These are phyloP conservation scores for Glandiceps talaboti DNA, from an alignment of 53 echinoderm and acorn worm genomes.

Conservation along the genomic window DNA sequence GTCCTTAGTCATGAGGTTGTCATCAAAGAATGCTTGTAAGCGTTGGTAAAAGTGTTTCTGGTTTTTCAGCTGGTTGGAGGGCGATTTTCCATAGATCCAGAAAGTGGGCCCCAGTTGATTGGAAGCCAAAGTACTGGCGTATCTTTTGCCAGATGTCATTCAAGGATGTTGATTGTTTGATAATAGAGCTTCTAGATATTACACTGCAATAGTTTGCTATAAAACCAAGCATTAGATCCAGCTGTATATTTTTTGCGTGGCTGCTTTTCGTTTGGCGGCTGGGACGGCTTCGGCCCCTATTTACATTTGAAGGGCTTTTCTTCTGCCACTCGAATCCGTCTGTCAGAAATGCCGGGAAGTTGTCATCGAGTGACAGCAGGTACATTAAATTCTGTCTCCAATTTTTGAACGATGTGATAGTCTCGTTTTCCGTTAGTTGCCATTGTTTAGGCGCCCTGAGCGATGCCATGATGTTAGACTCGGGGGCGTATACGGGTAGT, in stretches of 20 bases:
- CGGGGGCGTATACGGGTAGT: too few relatives aligned
- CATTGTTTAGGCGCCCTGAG: conserved; percentile 37
- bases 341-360: conserved; percentile 1
- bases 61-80: too few relatives aligned
- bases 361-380: too few relatives aligned
- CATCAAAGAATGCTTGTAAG: conserved; percentile 9
- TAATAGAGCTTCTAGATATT: conserved; percentile 23
- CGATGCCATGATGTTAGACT: conserved; percentile 13
- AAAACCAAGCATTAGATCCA: conserved; percentile 31
- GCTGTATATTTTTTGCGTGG: conserved; percentile 14
- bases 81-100: too few relatives aligned
- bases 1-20: background rate
- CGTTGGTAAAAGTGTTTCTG: conserved; percentile 32
- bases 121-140: conserved; percentile 24
- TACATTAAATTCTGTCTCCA: conserved; percentile 33
- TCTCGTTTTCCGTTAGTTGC: conserved; percentile 21
- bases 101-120: conserved; percentile 7
- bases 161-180: conserved; percentile 3
- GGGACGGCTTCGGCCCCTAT: too few relatives aligned
- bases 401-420: conserved; percentile 21
- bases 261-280: too few relatives aligned
- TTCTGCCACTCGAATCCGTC: background rate
- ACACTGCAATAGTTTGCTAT: conserved; percentile 47
- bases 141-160: conserved; percentile 16
- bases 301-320: background rate